phyloP scores from a whole-genome alignment of 2,797 vertebrate genomes.

The Phoebastria nigripes region DNA sequence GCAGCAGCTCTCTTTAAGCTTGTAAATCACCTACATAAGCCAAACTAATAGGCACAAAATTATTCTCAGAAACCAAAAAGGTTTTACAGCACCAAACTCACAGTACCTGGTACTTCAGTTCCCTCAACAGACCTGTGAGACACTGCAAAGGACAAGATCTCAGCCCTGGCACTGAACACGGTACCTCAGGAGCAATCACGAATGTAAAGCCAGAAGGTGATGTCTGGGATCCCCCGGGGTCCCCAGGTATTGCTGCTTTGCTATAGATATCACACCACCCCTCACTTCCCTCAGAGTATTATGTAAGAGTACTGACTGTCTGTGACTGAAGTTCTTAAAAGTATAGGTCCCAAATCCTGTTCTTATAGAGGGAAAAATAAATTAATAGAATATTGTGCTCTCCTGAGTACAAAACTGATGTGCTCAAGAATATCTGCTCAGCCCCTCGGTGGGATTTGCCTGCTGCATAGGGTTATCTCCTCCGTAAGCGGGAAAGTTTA shows the following conservation, averaged over 20 bases:
- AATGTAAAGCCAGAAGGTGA: not conserved
- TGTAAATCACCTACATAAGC: not conserved
- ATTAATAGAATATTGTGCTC: not conserved
- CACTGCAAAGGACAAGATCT: not conserved
- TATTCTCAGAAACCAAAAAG: not conserved
- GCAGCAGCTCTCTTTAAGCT: not conserved
- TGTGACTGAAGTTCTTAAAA: not conserved
- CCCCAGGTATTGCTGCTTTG: not conserved
- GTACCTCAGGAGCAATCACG: not conserved
- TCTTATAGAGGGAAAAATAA: not conserved
- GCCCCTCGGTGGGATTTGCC: not conserved
- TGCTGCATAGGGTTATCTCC: not conserved
- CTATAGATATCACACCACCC: not conserved
- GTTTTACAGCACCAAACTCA: not conserved
- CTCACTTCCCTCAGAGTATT: not conserved
- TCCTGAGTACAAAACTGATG: not conserved
- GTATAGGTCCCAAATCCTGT: not conserved
- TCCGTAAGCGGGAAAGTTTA: not conserved
- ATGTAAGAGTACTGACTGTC: not conserved
- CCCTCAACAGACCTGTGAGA: not conserved
- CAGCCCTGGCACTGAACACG: not conserved
- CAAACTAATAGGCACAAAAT: not conserved
- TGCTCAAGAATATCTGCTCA: not conserved
- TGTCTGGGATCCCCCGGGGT: not conserved
- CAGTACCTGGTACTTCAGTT: not conserved